Evolutionary conservation across 1,140 invertebrate species (phyloP).

Genomic region (Venturia canescens): DNA sequence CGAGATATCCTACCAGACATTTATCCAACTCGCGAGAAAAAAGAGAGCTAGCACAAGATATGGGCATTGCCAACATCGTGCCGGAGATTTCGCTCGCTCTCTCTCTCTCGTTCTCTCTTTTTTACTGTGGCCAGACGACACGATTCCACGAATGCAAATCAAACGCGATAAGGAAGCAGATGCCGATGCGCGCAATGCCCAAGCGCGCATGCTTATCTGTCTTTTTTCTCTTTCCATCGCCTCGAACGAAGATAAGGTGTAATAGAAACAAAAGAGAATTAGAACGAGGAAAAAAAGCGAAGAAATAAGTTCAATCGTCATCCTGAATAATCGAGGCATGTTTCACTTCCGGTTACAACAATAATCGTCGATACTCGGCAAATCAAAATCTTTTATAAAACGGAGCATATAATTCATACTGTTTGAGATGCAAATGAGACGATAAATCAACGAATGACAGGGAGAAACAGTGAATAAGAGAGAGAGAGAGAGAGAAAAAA

Average conservation of each 20-base stretch:
- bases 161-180: constrained; percentile 36
- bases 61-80: constrained; percentile 17
- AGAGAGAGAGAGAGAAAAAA: constrained; percentile 21
- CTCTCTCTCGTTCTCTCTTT: not conserved
- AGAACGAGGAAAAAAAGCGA: not conserved
- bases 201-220: constrained; percentile 32
- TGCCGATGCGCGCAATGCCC: constrained; percentile 30
- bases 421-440: constrained; percentile 48
- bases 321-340: not conserved
- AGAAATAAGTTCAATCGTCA: not conserved
- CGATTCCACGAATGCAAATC: constrained; percentile 42
- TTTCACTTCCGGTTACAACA: not conserved
- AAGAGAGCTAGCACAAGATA: constrained; percentile 10
- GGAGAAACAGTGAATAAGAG: constrained; percentile 1
- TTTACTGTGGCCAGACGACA: constrained; percentile 4
- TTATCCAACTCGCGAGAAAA: constrained; percentile 38
- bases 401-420: constrained; percentile 36
- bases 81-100: not conserved
- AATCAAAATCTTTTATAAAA: not conserved
- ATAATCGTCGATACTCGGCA: constrained; percentile 17
- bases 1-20: constrained; percentile 35
- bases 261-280: constrained; percentile 19
- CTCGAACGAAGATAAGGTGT: constrained; percentile 24
- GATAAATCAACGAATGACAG: constrained; percentile 47
- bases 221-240: constrained; percentile 16